phyloP scores from a whole-genome alignment of 2,797 vertebrate species.

The Cyprinella venusta region DNA sequence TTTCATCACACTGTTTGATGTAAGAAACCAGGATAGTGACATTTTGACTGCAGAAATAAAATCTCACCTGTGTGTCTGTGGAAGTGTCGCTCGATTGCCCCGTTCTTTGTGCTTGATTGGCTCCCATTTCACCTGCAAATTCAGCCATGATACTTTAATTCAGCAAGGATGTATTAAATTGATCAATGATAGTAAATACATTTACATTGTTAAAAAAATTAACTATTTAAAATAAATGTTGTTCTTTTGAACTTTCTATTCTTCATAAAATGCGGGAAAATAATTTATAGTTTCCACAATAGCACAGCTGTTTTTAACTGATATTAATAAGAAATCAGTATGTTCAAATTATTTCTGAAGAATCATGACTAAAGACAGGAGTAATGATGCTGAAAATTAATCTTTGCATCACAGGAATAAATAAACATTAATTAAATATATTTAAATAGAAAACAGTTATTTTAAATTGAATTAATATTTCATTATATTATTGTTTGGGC shows the following conservation, averaged over 20 bases:
- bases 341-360: background rate
- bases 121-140: slow-evolving; percentile 41
- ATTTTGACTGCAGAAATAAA: background rate
- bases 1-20: slow-evolving; percentile 22
- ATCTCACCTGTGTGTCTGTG: slow-evolving; percentile 49
- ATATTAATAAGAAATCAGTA: background rate
- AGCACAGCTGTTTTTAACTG: background rate
- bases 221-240: background rate
- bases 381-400: background rate
- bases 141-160: slow-evolving; percentile 19
- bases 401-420: background rate
- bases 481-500: background rate
- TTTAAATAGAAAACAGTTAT: background rate
- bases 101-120: slow-evolving; percentile 30
- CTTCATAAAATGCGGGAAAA: background rate
- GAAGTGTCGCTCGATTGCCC: slow-evolving; percentile 2
- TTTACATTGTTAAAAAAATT: no score
- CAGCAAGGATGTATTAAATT: background rate
- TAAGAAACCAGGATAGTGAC: background rate
- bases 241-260: background rate
- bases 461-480: background rate
- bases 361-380: background rate
- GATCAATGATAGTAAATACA: background rate
- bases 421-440: background rate
- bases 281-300: background rate